Conservation (phyloP, 2,888 invertebrate species). For the Halictus quadricinctus region DNA sequence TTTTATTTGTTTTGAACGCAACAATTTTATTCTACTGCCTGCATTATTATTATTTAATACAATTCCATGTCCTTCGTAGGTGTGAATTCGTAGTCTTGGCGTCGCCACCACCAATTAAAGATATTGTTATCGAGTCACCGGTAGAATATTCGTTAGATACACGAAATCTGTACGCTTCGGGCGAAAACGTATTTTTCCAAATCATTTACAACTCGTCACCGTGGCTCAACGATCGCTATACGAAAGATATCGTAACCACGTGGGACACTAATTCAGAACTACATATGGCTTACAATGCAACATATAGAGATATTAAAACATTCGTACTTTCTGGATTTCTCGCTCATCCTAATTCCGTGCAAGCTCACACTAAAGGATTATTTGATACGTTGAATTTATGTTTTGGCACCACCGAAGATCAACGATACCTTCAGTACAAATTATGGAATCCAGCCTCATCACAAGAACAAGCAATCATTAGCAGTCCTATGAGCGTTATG, state of each 20-base stretch:
- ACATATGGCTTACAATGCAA: conserved; percentile 65
- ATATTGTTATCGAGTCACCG: conserved; percentile 64
- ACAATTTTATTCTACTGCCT: no score
- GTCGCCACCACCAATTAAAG: conserved; percentile 68
- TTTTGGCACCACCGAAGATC: conserved; percentile 46
- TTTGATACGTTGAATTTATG: conserved; percentile 50
- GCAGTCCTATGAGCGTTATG: conserved; percentile 68
- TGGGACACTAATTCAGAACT: conserved; percentile 54
- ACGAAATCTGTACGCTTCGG: conserved; percentile 55
- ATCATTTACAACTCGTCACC: conserved; percentile 57
- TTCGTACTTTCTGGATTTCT: conserved; percentile 68
- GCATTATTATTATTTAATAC: not conserved
- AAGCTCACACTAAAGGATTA: not conserved
- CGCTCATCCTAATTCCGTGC: conserved; percentile 15
- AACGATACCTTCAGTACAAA: conserved; percentile 45
- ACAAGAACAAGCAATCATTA: conserved; percentile 12
- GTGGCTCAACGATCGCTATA: conserved; percentile 39
- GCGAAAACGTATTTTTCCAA: conserved; percentile 67
- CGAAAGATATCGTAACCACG: conserved; percentile 61
- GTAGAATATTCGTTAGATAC: conserved; percentile 38
- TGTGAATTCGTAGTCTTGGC: conserved; percentile 72
- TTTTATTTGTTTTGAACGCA: no score
- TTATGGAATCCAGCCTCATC: conserved; percentile 39
- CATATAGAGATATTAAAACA: conserved; percentile 31
- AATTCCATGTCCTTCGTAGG: conserved; percentile 51